Evolutionary conservation across 2,888 invertebrate genomes (phyloP).

Genomic region (Melanotus villosus): DNA sequence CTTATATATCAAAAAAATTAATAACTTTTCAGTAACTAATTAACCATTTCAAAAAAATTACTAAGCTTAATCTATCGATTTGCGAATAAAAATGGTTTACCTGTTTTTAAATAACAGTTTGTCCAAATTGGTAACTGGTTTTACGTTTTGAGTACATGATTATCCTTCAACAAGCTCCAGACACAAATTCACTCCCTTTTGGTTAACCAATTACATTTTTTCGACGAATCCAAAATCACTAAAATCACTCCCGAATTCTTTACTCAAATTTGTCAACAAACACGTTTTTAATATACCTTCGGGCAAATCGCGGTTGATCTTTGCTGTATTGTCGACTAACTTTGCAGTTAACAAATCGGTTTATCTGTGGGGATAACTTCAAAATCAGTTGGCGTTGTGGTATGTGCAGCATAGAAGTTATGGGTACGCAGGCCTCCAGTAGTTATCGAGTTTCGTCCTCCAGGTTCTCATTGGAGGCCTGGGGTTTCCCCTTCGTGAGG

Average conservation of each 20-base stretch:
- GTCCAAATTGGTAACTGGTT: constrained; percentile 9
- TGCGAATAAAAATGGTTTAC: too few relatives aligned
- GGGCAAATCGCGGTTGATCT: constrained; percentile 18
- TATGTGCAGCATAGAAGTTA: constrained; percentile 51
- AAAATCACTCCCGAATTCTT: not conserved
- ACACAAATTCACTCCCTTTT: constrained; percentile 4
- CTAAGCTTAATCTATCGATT: too few relatives aligned
- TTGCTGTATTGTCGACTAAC: constrained; percentile 50
- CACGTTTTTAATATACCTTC: constrained; percentile 1
- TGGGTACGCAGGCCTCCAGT: constrained; percentile 55
- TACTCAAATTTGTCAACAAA: not conserved
- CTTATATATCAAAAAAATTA: not conserved
- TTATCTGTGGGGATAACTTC: constrained; percentile 57
- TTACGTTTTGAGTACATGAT: constrained; percentile 18
- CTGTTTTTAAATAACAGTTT: constrained; percentile 37
- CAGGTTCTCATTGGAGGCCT: constrained; percentile 53
- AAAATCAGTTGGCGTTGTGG: constrained; percentile 53
- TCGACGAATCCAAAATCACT: not conserved
- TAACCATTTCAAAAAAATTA: too few relatives aligned
- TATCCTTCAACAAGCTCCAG: not conserved
- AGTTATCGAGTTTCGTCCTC: constrained; percentile 50
- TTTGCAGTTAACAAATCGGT: constrained; percentile 56
- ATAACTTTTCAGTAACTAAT: not conserved
- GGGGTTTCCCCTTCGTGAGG: constrained; percentile 49
- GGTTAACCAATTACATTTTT: constrained; percentile 7